A percentile compares a stretch with the other conserved stretches of the same genome.
Conservation (phyloP, 2,888 invertebrate genomes). For the Hyalella azteca region DNA sequence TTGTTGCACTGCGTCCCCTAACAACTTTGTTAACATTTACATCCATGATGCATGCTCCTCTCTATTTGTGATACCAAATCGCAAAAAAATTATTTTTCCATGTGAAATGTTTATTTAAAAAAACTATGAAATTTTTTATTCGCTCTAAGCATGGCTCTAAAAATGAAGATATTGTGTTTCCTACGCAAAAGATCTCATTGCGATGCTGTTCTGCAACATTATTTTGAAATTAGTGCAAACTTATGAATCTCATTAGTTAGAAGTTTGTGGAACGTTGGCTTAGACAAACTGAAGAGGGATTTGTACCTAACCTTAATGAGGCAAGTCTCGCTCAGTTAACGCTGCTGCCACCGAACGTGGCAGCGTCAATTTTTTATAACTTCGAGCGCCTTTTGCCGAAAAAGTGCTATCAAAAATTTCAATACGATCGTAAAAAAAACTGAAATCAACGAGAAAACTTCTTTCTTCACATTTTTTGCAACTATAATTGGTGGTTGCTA, state of each 20-base stretch:
- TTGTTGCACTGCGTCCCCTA: not conserved
- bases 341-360: not conserved
- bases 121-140: not conserved
- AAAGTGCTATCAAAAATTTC: not conserved
- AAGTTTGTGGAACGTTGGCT: not conserved
- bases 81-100: not conserved
- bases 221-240: not conserved
- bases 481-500: too few species aligned
- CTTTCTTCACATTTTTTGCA: not conserved
- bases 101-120: not conserved
- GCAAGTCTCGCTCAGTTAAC: not conserved
- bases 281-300: not conserved
- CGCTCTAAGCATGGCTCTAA: not conserved
- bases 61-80: not conserved
- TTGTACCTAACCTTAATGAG: not conserved
- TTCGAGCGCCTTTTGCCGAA: not conserved
- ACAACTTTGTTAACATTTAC: not conserved
- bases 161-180: not conserved
- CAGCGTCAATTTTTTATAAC: not conserved
- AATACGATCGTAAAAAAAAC: not conserved
- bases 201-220: not conserved
- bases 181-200: not conserved
- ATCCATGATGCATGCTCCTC: not conserved
- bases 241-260: constrained; percentile 3
- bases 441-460: not conserved